Evolutionary conservation across 2,888 invertebrate species (phyloP), one percentile per base, ranked within the genome.

Genomic region (Epistrophe eligans): DNA sequence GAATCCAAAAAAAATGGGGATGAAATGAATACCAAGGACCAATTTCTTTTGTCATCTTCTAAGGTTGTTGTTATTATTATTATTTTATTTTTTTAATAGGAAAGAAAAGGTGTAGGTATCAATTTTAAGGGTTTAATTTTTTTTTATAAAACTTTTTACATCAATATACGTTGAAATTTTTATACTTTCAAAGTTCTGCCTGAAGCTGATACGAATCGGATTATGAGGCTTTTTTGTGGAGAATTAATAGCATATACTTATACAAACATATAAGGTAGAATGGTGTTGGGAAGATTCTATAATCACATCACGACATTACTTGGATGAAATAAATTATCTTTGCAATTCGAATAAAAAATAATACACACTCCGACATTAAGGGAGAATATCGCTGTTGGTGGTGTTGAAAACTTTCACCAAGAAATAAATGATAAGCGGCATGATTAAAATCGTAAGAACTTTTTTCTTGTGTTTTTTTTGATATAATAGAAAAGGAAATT

Each of bases 311-410:
- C 9, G 28, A 62, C 19, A 43, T 6, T 0, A 62, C 43, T 28
- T 43, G 62, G 62, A 43, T 62, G 43, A 62, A 62, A 28, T 62
- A 43, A 62, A 62, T 62, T 43, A 62, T 62, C 62, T 62, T 62
- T 15, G 5, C 24, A 43, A 62, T 43, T 6, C 40, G 40, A 60
- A 40, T 4, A 40, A 62, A 24, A 62, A 62, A 43, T n/a, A 62
- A 43, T n/a, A 43, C 62, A 62, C 28, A 60, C 35, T 35, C 19
- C 13, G 8, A 38, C 24, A 17, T 60, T 8, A 13, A 13, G 60
- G 38, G 6, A 11, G 6, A 38, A 7, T 19, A 52, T 38, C 13
- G 28, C 19, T 43, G 9, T 28, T 13, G 24, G 43, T 35, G 62
- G 40, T 62, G 62, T 43, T 62, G 62, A 62, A 24, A 62, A 62